Percentiles rank a stretch among this genome's conserved stretches.
phyloP scores from a whole-genome alignment of 2,113 vertebrate species.

The Delphinus delphis region DNA sequence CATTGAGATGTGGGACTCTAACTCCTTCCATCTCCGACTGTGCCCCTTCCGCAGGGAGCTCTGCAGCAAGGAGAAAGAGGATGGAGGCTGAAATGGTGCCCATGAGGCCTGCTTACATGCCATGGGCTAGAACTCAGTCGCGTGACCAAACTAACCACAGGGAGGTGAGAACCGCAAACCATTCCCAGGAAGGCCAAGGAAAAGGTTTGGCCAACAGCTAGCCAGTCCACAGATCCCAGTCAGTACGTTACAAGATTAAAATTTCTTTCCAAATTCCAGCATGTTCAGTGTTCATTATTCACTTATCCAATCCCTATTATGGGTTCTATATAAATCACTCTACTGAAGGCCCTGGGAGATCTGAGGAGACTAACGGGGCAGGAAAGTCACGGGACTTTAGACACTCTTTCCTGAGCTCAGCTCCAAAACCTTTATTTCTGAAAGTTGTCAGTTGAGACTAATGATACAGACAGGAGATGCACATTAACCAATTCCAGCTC shows the following conservation, averaged over 20 bases:
- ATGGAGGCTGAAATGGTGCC: rapidly evolving
- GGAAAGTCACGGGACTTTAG: background rate
- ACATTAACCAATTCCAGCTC: background rate
- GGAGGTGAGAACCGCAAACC: background rate
- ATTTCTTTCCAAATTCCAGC: background rate
- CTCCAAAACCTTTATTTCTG: background rate
- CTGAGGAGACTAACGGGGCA: background rate
- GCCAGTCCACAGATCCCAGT: background rate
- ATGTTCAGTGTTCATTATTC: background rate
- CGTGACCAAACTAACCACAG: background rate
- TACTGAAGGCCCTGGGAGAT: background rate
- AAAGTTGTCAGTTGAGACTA: background rate
- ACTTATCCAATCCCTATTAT: background rate
- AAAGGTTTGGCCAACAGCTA: background rate
- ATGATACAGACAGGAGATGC: background rate
- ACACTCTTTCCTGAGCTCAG: background rate
- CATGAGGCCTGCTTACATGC: background rate
- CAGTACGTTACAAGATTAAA: background rate
- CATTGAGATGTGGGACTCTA: background rate
- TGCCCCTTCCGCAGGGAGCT: background rate
- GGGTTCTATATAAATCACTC: background rate
- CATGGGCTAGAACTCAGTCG: background rate
- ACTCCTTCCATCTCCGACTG: background rate
- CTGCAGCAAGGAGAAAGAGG: background rate
- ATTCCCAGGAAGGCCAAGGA: background rate